These are phyloP conservation scores for Battus philenor DNA, from an alignment of 1,140 invertebrate genomes.

Conservation along the genomic window DNA sequence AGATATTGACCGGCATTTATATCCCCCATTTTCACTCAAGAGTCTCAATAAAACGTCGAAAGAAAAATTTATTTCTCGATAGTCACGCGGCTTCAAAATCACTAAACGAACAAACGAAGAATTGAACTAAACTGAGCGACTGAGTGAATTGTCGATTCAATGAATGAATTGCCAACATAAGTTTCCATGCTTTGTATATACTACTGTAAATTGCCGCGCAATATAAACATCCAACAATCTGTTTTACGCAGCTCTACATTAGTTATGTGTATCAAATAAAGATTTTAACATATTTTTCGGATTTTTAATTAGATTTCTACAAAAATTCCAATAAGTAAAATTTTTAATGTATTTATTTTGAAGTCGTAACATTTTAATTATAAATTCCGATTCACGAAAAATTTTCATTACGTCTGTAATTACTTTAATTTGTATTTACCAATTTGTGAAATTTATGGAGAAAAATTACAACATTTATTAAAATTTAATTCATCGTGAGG, in stretches of 20 bases:
- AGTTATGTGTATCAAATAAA: no score
- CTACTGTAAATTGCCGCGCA: constrained; percentile 8
- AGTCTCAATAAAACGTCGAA: constrained; percentile 16
- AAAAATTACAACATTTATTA: no score
- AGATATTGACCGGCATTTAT: constrained; percentile 46
- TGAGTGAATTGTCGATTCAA: constrained; percentile 18
- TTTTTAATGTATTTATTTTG: no score
- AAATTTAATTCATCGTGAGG: no score
- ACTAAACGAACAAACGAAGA: constrained; percentile 26
- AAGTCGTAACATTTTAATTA: no score
- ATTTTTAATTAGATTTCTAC: no score
- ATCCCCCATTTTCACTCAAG: constrained; percentile 64
- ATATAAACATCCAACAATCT: neutral
- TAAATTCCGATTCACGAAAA: no score
- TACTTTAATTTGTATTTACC: no score
- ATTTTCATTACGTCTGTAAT: no score
- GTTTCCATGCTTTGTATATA: neutral
- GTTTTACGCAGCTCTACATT: constrained; percentile 7
- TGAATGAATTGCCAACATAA: constrained; percentile 17
- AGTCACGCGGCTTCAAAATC: constrained; percentile 58
- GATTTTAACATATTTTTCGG: no score
- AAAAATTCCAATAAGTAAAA: no score
- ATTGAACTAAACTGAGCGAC: constrained; percentile 23
- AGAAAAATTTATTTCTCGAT: constrained; percentile 29
- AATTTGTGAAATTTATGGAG: no score